These are phyloP conservation scores for Merluccius polli DNA, from an alignment of 2,797 vertebrate genomes.

Conservation along the genomic window DNA sequence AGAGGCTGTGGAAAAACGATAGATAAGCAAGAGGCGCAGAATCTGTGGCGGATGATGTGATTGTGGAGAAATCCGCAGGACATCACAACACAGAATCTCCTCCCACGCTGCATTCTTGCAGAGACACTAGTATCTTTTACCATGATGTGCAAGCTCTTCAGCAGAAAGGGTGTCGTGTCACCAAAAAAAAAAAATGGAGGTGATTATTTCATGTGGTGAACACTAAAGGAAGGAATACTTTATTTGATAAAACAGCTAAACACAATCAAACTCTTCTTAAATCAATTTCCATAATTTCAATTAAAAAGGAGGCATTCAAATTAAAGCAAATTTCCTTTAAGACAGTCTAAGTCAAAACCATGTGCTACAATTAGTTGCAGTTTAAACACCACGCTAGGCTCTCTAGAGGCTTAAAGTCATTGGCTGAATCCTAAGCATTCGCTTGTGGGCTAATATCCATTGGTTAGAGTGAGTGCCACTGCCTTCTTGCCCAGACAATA, in stretches of 20 bases:
- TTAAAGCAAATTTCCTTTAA: background rate
- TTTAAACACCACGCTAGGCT: conserved; percentile 35
- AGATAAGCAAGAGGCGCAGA: conserved; percentile 32
- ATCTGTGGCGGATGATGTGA: conserved; percentile 33
- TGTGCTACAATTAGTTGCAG: conserved; percentile 39
- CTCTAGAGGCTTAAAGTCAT: conserved; percentile 28
- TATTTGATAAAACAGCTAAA: background rate
- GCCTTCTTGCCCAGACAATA: conserved; percentile 61
- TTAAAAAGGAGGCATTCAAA: too few relatives aligned
- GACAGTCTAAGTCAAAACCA: conserved; percentile 23
- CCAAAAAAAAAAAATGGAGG: background rate
- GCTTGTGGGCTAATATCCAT: conserved; percentile 53
- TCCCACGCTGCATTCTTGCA: conserved; percentile 36
- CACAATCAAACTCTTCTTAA: background rate
- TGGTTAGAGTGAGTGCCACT: conserved; percentile 57
- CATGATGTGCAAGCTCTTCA: conserved; percentile 9
- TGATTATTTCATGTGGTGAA: background rate
- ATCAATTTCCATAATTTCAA: background rate
- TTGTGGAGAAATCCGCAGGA: conserved; percentile 24
- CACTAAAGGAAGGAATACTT: background rate
- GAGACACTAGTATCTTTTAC: conserved; percentile 23
- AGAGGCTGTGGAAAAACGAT: background rate
- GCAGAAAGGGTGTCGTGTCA: background rate
- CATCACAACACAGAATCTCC: conserved; percentile 37
- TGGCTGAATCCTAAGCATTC: conserved; percentile 47